phyloP scores from a whole-genome alignment of 2,113 vertebrate genomes.

The Campylorhamphus procurvoides region DNA sequence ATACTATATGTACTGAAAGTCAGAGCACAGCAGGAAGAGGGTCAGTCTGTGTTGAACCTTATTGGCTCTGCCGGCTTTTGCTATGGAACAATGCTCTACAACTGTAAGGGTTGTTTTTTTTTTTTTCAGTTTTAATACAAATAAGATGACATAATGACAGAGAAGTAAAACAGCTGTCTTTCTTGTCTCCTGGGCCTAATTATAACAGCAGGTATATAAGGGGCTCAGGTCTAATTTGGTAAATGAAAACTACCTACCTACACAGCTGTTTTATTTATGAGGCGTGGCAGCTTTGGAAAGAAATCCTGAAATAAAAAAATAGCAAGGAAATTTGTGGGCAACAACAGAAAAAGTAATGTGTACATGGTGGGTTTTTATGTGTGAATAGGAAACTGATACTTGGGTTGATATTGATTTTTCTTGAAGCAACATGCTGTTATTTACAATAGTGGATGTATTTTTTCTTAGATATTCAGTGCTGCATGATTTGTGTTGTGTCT shows the following conservation, averaged over 20 bases:
- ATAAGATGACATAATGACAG: not conserved
- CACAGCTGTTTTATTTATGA: conserved; percentile 33
- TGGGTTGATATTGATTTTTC: conserved; percentile 13
- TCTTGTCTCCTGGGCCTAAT: conserved; percentile 42
- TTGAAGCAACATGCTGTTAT: not conserved
- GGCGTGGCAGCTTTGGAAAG: not conserved
- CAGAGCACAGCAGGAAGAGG: not conserved
- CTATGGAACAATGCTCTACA: not conserved
- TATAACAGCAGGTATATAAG: conserved; percentile 24
- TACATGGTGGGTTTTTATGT: not conserved
- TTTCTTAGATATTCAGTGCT: not conserved
- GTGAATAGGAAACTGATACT: conserved; percentile 13
- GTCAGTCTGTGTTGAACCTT: not conserved
- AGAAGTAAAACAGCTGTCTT: conserved; percentile 7
- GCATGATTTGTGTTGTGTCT: conserved; percentile 6
- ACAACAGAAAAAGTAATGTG: not conserved
- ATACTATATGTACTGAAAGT: not conserved
- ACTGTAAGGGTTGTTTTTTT: not conserved
- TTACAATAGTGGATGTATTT: not conserved
- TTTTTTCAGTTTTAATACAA: not conserved
- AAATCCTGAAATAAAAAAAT: not conserved
- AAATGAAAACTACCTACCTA: not conserved
- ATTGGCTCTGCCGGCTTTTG: not conserved
- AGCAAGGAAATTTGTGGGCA: not conserved
- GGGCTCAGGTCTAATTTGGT: conserved; percentile 10